Evolutionary conservation across 2,797 vertebrate species (phyloP).

Genomic region (Cuculus canorus): DNA sequence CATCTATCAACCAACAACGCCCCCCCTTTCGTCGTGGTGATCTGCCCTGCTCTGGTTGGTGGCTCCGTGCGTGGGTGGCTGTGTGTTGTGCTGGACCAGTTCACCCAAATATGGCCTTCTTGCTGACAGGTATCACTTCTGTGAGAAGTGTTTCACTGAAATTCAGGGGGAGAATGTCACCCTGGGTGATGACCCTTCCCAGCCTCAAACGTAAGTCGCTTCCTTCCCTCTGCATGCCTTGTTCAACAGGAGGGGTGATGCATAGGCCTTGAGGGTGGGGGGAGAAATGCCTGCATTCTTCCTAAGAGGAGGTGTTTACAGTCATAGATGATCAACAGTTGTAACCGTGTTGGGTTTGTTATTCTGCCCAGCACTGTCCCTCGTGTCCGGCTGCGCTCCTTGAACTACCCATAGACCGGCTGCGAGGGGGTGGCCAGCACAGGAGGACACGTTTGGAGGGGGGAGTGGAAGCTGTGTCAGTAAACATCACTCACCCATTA

Average conservation of each 20-base stretch:
- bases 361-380: background rate
- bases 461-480: background rate
- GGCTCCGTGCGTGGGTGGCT: conserved; percentile 84
- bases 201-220: conserved; percentile 95
- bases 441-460: background rate
- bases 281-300: background rate
- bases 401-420: background rate
- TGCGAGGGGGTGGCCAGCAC: background rate
- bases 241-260: background rate
- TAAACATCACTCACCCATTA: background rate
- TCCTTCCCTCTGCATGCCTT: background rate
- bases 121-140: conserved; percentile 97
- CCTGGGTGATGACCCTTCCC: conserved; percentile 96
- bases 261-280: fast-evolving
- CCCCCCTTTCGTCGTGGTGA: conserved; percentile 81
- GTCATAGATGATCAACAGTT: background rate
- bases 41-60: conserved; percentile 85
- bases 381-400: background rate
- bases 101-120: conserved; percentile 81
- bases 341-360: background rate
- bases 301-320: background rate
- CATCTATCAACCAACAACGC: conserved; percentile 84
- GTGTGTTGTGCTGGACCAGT: conserved; percentile 84
- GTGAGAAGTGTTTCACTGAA: conserved; percentile 99
- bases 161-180: conserved; percentile 98